Base-by-base conservation (phyloP, 2,888 invertebrate genomes). In the Elegia similella region DNA sequence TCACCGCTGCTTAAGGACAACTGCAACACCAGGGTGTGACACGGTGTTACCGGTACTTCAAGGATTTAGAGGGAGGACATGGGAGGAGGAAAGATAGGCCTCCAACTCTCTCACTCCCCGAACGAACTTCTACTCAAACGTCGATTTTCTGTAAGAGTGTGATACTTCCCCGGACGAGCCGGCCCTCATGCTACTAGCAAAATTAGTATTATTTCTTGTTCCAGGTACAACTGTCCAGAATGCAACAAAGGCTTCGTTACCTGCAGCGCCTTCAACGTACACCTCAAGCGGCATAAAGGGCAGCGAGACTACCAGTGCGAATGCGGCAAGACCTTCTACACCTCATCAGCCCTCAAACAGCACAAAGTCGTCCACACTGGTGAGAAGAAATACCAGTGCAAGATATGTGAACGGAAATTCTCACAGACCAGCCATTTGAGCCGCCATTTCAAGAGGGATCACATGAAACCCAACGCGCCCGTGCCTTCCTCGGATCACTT, bases 281-380 rank as follows among this genome's bases (percentile, higher is more conserved):
- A 91, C 60, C 7, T 89, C 0, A 91, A 91, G 57, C 69, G 91
- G 0, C 91, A 91, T 63, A 86, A 86, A 64, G 91, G 91, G 0
- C 92, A 90, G 59, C 66, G 85, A 0, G 91, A 91, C 72, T 85
- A 91, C 62, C 78, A 69, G 38, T 91, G 91, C 61, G 92, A 91
- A 42, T 91, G 91, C 42, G 91, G 91, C 6, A 91, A 91, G 58
- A 84, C 84, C 0, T 91, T 91, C 71, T 91, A 88, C 75, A 91
- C 91, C 0, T 86, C 88, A 0, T 90, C 91, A 0, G 85, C 87
- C 0, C 61, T 91, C 0, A 91, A 91, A 68, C 90, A 89, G 64
- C 91, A 91, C 60, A 78, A 73, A 55, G 85, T 88, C 0, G 89
- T 90, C 0, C 91, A 91, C 59, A 89, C 92, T 0, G 92, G 91